Conservation (phyloP, 2,113 vertebrate genomes). For the Pantherophis guttatus region DNA sequence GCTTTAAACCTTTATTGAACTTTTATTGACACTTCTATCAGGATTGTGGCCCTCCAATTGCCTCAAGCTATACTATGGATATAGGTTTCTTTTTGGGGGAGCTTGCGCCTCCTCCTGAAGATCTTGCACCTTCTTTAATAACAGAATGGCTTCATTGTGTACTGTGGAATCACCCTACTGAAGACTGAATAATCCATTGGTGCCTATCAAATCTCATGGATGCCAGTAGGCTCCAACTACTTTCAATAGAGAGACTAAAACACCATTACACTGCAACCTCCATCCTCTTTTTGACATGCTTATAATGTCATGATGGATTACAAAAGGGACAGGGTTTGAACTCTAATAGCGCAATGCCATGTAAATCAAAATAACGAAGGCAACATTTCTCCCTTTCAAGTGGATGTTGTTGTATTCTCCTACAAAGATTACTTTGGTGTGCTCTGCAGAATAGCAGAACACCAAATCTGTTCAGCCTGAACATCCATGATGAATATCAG, state of each 20-base stretch:
- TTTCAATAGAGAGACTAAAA: not conserved
- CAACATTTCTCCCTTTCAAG: not conserved
- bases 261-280: not conserved
- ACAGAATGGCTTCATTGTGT: not conserved
- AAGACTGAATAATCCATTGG: not conserved
- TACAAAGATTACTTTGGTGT: not conserved
- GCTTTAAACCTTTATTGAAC: not conserved
- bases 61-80: not conserved
- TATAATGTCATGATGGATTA: not conserved
- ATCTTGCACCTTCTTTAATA: not conserved
- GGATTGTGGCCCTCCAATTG: not conserved
- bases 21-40: not conserved
- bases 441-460: not conserved
- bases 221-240: not conserved
- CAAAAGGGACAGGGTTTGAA: not conserved
- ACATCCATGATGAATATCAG: not conserved
- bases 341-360: not conserved
- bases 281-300: not conserved
- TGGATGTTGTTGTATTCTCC: not conserved
- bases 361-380: not conserved
- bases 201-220: not conserved
- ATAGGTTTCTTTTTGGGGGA: not conserved
- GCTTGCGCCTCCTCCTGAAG: not conserved
- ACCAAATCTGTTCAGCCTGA: not conserved
- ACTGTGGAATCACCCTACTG: not conserved